Conservation (phyloP, 1,140 invertebrate genomes). For the Lasaia peninsularis region DNA sequence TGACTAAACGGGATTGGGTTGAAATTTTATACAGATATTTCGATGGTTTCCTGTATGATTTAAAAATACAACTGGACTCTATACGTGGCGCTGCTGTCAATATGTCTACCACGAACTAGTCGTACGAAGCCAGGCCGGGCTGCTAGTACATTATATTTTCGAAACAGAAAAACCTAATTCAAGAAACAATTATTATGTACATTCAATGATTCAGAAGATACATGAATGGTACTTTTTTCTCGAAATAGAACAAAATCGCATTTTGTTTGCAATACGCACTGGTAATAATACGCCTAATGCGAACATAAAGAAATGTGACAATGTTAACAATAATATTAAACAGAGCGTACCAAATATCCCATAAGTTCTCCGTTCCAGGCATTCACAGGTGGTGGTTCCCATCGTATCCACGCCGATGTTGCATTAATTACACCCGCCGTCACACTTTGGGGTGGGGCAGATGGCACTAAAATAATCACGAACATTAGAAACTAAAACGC, state of each 20-base stretch:
- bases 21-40: no score
- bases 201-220: no score
- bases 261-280: neutral
- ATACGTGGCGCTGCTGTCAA: no score
- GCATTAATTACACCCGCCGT: conserved; percentile 87
- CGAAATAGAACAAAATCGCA: neutral
- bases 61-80: no score
- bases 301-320: neutral
- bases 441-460: conserved; percentile 85
- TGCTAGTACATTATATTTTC: no score
- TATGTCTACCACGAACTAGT: no score
- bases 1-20: no score
- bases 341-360: conserved; percentile 84
- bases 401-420: conserved; percentile 85
- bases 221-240: no score
- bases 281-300: neutral
- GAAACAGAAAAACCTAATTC: no score
- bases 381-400: conserved; percentile 84
- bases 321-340: conserved; percentile 12
- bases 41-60: no score
- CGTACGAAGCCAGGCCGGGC: no score
- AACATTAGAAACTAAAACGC: conserved; percentile 18
- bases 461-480: conserved; percentile 69
- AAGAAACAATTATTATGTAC: no score
- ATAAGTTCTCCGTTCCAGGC: conserved; percentile 87